Percentiles rank a stretch among this genome's conserved stretches.
phyloP scores from a whole-genome alignment of 2,888 invertebrate genomes.

The Folsomia manolachei region DNA sequence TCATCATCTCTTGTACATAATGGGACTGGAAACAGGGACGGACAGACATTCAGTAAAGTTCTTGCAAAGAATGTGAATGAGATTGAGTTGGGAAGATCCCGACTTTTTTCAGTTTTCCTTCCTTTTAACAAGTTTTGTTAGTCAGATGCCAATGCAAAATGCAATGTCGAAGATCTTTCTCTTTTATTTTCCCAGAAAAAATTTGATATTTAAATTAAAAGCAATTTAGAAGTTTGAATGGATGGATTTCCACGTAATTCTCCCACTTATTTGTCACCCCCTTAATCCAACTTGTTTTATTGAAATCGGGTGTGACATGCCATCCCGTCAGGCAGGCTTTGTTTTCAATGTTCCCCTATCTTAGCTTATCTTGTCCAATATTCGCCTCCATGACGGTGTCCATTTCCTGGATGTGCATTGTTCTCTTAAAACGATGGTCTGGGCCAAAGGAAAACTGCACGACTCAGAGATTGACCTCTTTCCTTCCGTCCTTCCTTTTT shows the following conservation, averaged over 20 bases:
- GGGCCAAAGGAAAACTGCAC: background rate
- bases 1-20: background rate
- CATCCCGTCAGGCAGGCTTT: background rate
- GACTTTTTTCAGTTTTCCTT: too few relatives aligned
- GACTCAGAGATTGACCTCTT: background rate
- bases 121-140: too few relatives aligned
- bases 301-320: constrained; percentile 4
- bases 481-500: background rate
- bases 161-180: constrained; percentile 7
- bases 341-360: background rate
- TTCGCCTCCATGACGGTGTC: too few relatives aligned
- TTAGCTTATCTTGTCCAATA: too few relatives aligned
- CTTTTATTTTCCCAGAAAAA: constrained; percentile 1
- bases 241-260: constrained; percentile 18
- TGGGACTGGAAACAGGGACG: too few relatives aligned
- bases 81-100: background rate
- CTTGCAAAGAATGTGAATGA: background rate
- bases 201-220: constrained; percentile 25
- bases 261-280: constrained; percentile 13
- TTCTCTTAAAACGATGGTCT: too few relatives aligned
- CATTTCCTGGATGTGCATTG: too few relatives aligned
- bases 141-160: constrained; percentile 8
- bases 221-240: constrained; percentile 23
- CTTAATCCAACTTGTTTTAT: constrained; percentile 6
- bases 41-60: too few relatives aligned